Percentiles rank a stretch among this genome's conserved stretches.
phyloP scores from a whole-genome alignment of 2,113 vertebrate species.

The Bubalus kerabau region DNA sequence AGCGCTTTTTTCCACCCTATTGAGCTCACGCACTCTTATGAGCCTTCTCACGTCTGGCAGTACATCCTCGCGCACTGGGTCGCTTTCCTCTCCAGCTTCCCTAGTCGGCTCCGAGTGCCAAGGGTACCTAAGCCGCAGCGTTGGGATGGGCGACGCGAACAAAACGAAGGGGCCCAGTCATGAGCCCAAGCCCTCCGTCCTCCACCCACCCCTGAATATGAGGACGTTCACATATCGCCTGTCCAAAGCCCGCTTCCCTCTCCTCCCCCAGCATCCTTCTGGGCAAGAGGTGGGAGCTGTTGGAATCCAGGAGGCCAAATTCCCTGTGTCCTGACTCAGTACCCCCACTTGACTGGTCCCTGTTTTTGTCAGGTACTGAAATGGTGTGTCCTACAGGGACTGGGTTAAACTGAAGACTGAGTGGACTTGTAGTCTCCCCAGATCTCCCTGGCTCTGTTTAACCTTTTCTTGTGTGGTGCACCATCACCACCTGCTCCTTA shows the following conservation, averaged over 20 bases:
- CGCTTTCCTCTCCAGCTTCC: neutral
- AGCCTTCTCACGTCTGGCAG: neutral
- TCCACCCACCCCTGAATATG: neutral
- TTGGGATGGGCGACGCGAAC: neutral
- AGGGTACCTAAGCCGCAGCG: accelerated
- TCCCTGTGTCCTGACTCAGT: neutral
- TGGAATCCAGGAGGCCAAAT: neutral
- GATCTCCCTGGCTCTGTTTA: neutral
- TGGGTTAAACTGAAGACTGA: neutral
- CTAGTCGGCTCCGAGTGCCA: neutral
- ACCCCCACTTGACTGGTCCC: neutral
- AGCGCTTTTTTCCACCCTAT: accelerated
- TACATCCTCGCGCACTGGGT: accelerated
- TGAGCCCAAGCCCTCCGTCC: neutral
- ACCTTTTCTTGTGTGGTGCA: accelerated
- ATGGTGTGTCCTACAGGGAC: neutral
- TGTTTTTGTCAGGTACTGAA: neutral
- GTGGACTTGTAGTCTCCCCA: neutral
- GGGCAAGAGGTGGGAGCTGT: neutral
- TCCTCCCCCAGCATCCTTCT: neutral
- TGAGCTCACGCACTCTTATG: neutral
- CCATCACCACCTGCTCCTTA: neutral
- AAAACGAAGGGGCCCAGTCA: neutral
- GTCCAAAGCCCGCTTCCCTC: neutral
- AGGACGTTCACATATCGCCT: neutral